phyloP scores from a whole-genome alignment of 2,113 vertebrate species.

The Sander vitreus region DNA sequence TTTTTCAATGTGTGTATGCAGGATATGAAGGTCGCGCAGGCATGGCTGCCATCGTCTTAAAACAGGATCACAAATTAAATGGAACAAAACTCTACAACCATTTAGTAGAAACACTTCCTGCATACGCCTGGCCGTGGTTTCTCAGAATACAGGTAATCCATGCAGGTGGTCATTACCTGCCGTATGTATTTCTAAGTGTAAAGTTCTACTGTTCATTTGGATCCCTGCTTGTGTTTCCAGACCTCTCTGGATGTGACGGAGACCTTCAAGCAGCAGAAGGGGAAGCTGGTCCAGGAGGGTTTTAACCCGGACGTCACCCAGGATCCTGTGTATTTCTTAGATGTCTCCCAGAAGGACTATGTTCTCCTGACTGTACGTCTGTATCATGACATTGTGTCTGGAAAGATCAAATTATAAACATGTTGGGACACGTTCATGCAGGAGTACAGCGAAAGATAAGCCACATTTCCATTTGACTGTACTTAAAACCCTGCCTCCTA shows the following conservation, averaged over 20 bases:
- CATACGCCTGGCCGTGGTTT: constrained; percentile 79
- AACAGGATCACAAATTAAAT: constrained; percentile 75
- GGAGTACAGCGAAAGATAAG: neutral
- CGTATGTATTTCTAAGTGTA: neutral
- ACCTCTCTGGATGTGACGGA: constrained; percentile 85
- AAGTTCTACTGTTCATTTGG: neutral
- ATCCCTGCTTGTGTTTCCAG: constrained; percentile 65
- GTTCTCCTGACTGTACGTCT: constrained; percentile 73
- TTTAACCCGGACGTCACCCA: constrained; percentile 77
- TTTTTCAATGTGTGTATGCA: constrained; percentile 55
- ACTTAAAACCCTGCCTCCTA: too few relatives aligned
- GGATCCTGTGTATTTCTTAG: constrained; percentile 85
- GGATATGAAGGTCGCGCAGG: constrained; percentile 90
- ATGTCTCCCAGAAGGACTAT: constrained; percentile 77
- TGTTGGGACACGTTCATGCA: neutral
- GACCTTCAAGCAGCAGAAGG: constrained; percentile 91
- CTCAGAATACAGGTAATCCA: constrained; percentile 77
- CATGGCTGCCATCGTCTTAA: constrained; percentile 89
- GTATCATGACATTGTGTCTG: constrained; percentile 81
- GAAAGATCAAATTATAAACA: constrained; percentile 80
- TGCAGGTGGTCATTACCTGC: neutral
- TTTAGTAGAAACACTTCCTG: constrained; percentile 82
- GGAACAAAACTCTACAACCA: constrained; percentile 79
- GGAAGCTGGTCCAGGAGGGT: constrained; percentile 83
- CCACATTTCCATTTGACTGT: too few relatives aligned